phyloP scores from a whole-genome alignment of 2,113 vertebrate species.

The Platysternon megacephalum region DNA sequence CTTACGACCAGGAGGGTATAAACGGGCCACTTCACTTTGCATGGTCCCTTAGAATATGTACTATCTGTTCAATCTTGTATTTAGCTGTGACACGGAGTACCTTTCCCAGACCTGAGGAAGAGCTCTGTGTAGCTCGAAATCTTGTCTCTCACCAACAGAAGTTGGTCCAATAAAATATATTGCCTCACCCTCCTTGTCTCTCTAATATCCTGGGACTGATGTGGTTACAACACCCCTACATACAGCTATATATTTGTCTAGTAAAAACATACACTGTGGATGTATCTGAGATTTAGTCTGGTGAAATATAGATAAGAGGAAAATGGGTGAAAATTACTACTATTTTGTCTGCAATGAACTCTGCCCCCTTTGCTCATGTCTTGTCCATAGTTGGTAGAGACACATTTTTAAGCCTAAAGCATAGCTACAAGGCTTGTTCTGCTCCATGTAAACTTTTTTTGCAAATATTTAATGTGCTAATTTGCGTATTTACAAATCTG shows the following conservation, averaged over 20 bases:
- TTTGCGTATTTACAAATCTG: not conserved
- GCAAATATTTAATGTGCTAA: fast-evolving
- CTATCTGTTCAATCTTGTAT: not conserved
- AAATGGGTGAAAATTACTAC: not conserved
- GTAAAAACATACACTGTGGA: not conserved
- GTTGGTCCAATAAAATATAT: no score
- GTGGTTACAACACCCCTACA: not conserved
- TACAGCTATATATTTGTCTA: not conserved
- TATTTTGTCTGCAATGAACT: not conserved
- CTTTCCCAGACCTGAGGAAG: not conserved
- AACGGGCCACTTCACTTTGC: not conserved
- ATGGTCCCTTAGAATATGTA: not conserved
- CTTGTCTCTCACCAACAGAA: no score
- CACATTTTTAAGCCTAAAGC: not conserved
- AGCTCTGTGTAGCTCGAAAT: not conserved
- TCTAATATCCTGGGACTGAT: not conserved
- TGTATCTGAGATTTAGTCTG: not conserved
- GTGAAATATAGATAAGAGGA: not conserved
- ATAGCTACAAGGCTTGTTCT: not conserved
- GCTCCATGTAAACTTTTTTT: not conserved
- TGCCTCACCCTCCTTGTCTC: not conserved
- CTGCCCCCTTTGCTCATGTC: not conserved
- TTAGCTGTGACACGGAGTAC: not conserved
- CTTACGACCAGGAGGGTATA: not conserved
- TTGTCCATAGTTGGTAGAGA: not conserved